Evolutionary conservation across 1,140 invertebrate species (phyloP), one percentile per base, ranked within the genome.

Genomic region (Drosophila punjabiensis): DNA sequence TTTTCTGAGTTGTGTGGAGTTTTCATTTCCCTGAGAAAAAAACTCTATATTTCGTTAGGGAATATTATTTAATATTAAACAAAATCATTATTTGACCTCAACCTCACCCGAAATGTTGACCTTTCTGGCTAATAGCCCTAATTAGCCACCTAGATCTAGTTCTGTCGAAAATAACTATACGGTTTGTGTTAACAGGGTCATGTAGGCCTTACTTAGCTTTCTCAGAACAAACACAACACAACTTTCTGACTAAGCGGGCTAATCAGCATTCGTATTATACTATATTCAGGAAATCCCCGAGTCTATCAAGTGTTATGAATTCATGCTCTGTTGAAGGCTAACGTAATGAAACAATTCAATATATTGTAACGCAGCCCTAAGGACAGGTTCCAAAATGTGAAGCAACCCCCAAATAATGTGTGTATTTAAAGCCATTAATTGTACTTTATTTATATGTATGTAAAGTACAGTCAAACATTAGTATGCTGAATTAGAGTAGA

Each of bases 241-340:
- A 35, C 30, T 52, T 43, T 45, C 63, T 70, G 67, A 70, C 67
- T 70, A 69, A 69, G 62, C 35, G 67, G 47, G 67, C 37, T 52
- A 53, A 70, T 70, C 68, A 55, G 28, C 16, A 24, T 35, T 70
- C 30, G 48, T 45, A 55, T 24, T 20, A 45, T 41, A 52, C 32
- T 52, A 67, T 30, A 24, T 50, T 20, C 32, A 68, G 18, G 39
- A 52, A 53, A 53, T 28, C 2, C n/a, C 35, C 18, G n/a, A 30
- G 65, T 64, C 41, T 65, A 47, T 33, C 20, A 64, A 41, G 47
- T 64, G 63, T 24, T 33, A 35, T 60, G 43, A 35, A 33, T 55
- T 55, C 39, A 70, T 68, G 37, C 37, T 68, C 37, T 45, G 30
- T 4, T 35, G 20, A 14, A 39, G 37, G 20, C 30, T 43, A 63